Base-by-base conservation (phyloP, 2,797 vertebrate species). In the Bovichtus diacanthus region DNA sequence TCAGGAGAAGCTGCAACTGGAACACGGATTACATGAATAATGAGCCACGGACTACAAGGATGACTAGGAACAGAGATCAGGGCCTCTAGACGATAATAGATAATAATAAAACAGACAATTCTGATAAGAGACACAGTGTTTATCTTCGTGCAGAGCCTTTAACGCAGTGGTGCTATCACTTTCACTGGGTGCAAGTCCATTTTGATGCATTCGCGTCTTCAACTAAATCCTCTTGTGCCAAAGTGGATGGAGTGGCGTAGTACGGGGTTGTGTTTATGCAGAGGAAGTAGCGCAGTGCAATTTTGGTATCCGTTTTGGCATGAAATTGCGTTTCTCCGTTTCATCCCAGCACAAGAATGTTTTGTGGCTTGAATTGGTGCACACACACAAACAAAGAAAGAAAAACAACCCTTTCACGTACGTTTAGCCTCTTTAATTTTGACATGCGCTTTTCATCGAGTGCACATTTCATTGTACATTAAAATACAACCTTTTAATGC, bases 1-100 rank as follows among this genome's bases (percentile, higher is more conserved):
- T 94, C 64, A 82, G 94, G 75, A 85, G 75, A 72, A 87, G 84
- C 94, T 90, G 83, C 80, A 87, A 82, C 91, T 93, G 85, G 94
- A 94, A 90, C 87, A 90, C 83, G 91, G 87, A 92, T 84, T 86
- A 95, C 89, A 93, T 89, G 91, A 92, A 93, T 95, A 96, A 96
- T 93, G 85, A 95, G 92, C 86, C 67, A 66, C 91, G 90, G 87
- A 92, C 89, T 90, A 88, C 91, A 79, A 93, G 79, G 80, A 70
- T 85, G 89, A 86, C 67, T 84, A 88, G 74, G 86, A 89, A 93
- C 80, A 79, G 76, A 89, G 83, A 93, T 80, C 78, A 46, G 81
- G 55, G 77, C 80, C 77, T 68, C 63, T 87, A 83, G 69, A 75
- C 43, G 46, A 82, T 83, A 82, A 87, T 50, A 51, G n/a, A n/a